phyloP scores from a whole-genome alignment of 2,797 vertebrate genomes.

The Poeciliopsis turneri region DNA sequence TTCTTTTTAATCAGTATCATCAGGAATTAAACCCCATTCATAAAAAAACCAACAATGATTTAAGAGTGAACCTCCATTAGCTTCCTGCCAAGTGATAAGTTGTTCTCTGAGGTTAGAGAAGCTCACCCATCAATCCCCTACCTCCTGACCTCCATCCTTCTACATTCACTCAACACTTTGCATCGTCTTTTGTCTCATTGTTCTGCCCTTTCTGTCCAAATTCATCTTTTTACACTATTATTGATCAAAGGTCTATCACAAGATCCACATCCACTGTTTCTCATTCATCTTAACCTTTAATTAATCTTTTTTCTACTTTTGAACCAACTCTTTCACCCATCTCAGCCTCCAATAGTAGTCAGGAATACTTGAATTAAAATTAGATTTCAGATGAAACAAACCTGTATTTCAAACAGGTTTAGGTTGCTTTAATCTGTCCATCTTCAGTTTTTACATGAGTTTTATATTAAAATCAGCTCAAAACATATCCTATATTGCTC shows the following conservation, averaged over 20 bases:
- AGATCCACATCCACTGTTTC: slow-evolving; percentile 22
- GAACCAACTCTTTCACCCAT: slow-evolving; percentile 8
- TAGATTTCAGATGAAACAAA: background rate
- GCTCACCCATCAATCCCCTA: slow-evolving; percentile 38
- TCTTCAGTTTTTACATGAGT: background rate
- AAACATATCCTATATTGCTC: background rate
- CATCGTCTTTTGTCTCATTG: slow-evolving; percentile 47
- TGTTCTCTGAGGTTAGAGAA: slow-evolving; percentile 45
- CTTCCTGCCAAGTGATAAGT: slow-evolving; percentile 58
- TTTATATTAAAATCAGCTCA: slow-evolving; percentile 10
- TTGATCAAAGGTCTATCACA: slow-evolving; percentile 55
- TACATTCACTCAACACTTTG: slow-evolving; percentile 36
- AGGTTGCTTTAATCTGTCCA: background rate
- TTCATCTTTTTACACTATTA: slow-evolving; percentile 37
- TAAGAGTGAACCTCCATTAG: slow-evolving; percentile 45
- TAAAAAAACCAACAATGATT: slow-evolving; percentile 34
- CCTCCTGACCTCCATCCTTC: slow-evolving; percentile 39
- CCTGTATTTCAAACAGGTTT: background rate
- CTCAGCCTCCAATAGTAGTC: slow-evolving; percentile 10
- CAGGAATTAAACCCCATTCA: slow-evolving; percentile 18
- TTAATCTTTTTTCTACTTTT: slow-evolving; percentile 22
- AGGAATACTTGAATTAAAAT: slow-evolving; percentile 10
- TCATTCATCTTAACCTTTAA: slow-evolving; percentile 33
- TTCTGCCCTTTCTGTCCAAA: slow-evolving; percentile 26
- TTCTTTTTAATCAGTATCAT: background rate